Percentiles rank a stretch among this genome's conserved stretches.
These are phyloP conservation scores for Drosophila obscura DNA, from an alignment of 1,140 invertebrate genomes.

Conservation along the genomic window DNA sequence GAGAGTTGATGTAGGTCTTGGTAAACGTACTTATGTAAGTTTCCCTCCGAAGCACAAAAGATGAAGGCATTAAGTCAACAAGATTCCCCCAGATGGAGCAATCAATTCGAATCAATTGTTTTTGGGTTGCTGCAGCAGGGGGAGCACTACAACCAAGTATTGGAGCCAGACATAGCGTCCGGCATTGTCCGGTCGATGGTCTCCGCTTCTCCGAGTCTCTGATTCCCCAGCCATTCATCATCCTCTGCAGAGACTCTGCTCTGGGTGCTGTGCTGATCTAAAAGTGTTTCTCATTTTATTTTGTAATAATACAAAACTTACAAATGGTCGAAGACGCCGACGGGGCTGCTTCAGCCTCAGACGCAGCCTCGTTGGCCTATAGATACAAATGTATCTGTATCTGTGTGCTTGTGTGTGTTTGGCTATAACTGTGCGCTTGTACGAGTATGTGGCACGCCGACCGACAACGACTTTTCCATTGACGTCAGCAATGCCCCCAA, in stretches of 20 bases:
- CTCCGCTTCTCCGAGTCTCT: slow-evolving; percentile 5
- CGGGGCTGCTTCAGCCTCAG: slow-evolving; percentile 54
- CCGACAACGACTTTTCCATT: slow-evolving; percentile 74
- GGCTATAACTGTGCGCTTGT: slow-evolving; percentile 28
- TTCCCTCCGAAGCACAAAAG: slow-evolving; percentile 23
- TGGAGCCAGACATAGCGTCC: slow-evolving; percentile 24
- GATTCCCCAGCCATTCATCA: slow-evolving; percentile 37
- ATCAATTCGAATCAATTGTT: slow-evolving; percentile 44
- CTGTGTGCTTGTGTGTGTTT: slow-evolving; percentile 15
- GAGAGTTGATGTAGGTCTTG: slow-evolving; percentile 44
- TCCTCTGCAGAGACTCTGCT: background rate
- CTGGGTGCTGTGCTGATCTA: slow-evolving; percentile 13
- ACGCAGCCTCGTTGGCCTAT: slow-evolving; percentile 47
- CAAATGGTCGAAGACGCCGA: slow-evolving; percentile 62
- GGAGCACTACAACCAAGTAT: background rate
- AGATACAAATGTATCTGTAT: slow-evolving; percentile 24
- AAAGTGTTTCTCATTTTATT: slow-evolving; percentile 44
- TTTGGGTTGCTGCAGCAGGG: slow-evolving; percentile 1
- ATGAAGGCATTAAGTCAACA: slow-evolving; percentile 23
- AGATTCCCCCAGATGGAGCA: slow-evolving; percentile 24
- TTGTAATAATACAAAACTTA: slow-evolving; percentile 47
- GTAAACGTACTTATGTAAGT: slow-evolving; percentile 22
- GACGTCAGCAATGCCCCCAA: slow-evolving; percentile 83
- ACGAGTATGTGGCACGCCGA: slow-evolving; percentile 71
- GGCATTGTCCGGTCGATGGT: slow-evolving; percentile 17